These are phyloP conservation scores for Leptogaster cylindrica DNA, from an alignment of 2,888 invertebrate genomes.

Conservation along the genomic window DNA sequence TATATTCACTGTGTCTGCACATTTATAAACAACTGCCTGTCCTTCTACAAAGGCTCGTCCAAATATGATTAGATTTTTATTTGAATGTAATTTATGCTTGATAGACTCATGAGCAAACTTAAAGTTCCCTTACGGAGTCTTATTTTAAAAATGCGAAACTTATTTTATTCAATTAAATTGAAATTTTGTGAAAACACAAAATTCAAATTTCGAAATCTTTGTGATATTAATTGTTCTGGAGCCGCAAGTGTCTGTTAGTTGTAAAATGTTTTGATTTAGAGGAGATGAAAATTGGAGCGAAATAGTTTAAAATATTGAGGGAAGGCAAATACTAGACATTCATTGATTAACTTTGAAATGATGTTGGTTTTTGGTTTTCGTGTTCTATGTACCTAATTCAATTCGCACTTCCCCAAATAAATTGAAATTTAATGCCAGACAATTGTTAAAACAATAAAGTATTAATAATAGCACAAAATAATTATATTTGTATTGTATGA, in stretches of 20 bases:
- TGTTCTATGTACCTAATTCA: too few species aligned
- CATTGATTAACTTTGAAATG: too few species aligned
- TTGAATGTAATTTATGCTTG: not conserved
- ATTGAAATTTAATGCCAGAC: too few species aligned
- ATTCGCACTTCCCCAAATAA: too few species aligned
- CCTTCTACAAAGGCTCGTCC: constrained; percentile 47
- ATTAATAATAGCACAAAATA: too few species aligned
- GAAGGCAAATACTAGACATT: too few species aligned
- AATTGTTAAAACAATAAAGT: too few species aligned
- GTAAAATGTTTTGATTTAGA: too few species aligned
- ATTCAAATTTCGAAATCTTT: constrained; percentile 22
- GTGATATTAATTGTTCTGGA: constrained; percentile 24
- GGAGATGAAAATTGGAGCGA: too few species aligned
- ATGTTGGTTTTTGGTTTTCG: too few species aligned
- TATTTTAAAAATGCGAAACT: constrained; percentile 3
- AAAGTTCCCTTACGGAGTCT: constrained; percentile 22
- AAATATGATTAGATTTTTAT: constrained; percentile 19
- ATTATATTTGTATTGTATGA: too few species aligned
- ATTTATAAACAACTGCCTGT: constrained; percentile 68
- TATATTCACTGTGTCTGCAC: constrained; percentile 68
- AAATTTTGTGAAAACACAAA: not conserved
- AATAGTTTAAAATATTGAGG: too few species aligned
- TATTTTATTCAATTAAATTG: not conserved
- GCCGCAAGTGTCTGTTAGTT: constrained; percentile 24
- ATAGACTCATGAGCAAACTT: not conserved